phyloP scores from a whole-genome alignment of 2,888 invertebrate species.

The Drosophila parthenogenetica region DNA sequence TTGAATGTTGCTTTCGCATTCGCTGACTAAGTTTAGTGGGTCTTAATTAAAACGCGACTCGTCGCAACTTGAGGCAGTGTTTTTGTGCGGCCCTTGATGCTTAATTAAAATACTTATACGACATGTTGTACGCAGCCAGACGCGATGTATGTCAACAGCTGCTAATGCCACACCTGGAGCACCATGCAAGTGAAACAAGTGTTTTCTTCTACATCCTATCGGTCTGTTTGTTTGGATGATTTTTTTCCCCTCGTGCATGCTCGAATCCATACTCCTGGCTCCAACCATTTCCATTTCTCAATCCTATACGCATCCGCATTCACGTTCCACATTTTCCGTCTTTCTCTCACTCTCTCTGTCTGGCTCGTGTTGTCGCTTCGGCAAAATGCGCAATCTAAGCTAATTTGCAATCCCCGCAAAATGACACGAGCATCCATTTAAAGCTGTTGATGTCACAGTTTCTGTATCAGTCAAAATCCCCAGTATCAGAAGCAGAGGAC shows the following conservation, averaged over 20 bases:
- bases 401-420: slow-evolving; percentile 71
- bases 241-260: slow-evolving; percentile 23
- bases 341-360: neutral
- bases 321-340: neutral
- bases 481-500: slow-evolving; percentile 2
- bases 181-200: slow-evolving; percentile 49
- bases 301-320: slow-evolving; percentile 1
- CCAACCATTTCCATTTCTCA: slow-evolving; percentile 3
- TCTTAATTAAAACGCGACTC: slow-evolving; percentile 74
- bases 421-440: slow-evolving; percentile 55
- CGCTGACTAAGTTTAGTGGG: slow-evolving; percentile 67
- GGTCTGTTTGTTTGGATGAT: slow-evolving; percentile 49
- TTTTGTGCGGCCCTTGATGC: slow-evolving; percentile 72
- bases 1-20: slow-evolving; percentile 8
- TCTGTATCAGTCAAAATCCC: neutral
- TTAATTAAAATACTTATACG: slow-evolving; percentile 81
- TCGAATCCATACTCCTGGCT: neutral
- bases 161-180: slow-evolving; percentile 66
- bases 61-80: slow-evolving; percentile 65
- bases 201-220: slow-evolving; percentile 22
- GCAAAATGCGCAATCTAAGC: slow-evolving; percentile 73
- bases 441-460: slow-evolving; percentile 25
- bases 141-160: slow-evolving; percentile 75
- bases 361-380: slow-evolving; percentile 19
- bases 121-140: slow-evolving; percentile 66